A percentile compares a stretch with the other conserved stretches of the same genome.
Evolutionary conservation across 2,797 vertebrate genomes (phyloP).

Genomic region (Microchirus variegatus): DNA sequence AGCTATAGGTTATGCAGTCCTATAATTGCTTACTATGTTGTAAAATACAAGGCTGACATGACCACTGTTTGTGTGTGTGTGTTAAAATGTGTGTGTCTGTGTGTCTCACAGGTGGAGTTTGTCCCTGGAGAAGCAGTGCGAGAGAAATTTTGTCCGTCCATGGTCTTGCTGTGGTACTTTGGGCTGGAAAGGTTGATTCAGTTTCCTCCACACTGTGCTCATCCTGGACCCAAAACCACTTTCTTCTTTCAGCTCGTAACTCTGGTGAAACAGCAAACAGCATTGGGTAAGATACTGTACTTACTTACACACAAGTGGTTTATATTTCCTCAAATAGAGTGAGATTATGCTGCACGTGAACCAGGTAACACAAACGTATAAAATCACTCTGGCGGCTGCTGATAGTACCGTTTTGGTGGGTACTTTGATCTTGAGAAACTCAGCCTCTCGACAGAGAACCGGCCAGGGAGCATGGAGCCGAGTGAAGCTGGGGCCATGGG

Average conservation of each 20-base stretch:
- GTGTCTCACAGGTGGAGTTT: slow-evolving; percentile 93
- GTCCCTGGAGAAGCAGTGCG: slow-evolving; percentile 94
- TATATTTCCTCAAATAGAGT: no score
- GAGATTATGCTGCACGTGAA: no score
- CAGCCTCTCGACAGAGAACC: slow-evolving; percentile 94
- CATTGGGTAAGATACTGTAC: neutral
- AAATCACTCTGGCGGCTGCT: fast-evolving
- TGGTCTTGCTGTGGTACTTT: slow-evolving; percentile 85
- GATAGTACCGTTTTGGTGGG: slow-evolving; percentile 93
- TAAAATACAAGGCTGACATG: neutral
- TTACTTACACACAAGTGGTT: no score
- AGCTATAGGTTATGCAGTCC: no score
- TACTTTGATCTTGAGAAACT: slow-evolving; percentile 98
- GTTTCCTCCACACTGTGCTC: slow-evolving; percentile 85
- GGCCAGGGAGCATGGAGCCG: slow-evolving; percentile 96
- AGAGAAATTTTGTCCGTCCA: slow-evolving; percentile 84
- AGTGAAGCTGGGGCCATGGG: slow-evolving; percentile 89
- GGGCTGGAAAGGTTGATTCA: slow-evolving; percentile 92
- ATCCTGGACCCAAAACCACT: slow-evolving; percentile 85
- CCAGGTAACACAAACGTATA: no score
- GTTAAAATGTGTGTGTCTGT: neutral
- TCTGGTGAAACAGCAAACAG: slow-evolving; percentile 72
- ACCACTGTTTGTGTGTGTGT: neutral
- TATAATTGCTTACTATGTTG: no score
- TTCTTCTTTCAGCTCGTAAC: slow-evolving; percentile 92